phyloP scores from a whole-genome alignment of 2,113 vertebrate genomes.

The Plestiodon gilberti region DNA sequence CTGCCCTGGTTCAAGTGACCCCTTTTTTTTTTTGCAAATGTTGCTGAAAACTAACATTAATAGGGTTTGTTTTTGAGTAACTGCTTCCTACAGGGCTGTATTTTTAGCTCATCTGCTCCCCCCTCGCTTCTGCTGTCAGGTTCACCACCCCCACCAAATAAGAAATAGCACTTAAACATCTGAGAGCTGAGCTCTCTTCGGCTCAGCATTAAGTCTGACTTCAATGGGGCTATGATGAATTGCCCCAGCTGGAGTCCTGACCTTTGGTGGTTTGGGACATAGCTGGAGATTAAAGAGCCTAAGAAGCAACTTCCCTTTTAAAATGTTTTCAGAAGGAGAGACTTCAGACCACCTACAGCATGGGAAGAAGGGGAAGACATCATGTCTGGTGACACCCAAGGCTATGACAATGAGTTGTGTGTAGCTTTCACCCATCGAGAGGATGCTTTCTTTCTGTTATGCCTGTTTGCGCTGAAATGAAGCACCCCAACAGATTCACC shows the following conservation, averaged over 20 bases:
- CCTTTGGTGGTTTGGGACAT: conserved; percentile 22
- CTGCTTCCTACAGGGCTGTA: not conserved
- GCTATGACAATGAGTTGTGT: not conserved
- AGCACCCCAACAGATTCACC: not conserved
- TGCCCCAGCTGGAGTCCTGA: conserved; percentile 27
- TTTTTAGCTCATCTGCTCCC: not conserved
- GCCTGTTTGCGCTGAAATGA: not conserved
- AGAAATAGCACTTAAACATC: not conserved
- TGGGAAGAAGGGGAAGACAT: conserved; percentile 3
- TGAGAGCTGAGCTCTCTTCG: not conserved
- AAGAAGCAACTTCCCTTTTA: conserved; percentile 24
- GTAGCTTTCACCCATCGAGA: not conserved
- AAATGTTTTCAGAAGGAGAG: conserved; percentile 13
- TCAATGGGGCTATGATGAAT: conserved; percentile 20
- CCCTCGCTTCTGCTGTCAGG: not conserved
- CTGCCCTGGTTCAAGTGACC: not conserved
- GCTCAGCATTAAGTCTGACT: conserved; percentile 11
- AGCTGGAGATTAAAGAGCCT: conserved; percentile 26
- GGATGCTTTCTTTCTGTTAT: not conserved
- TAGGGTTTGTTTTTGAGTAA: not conserved
- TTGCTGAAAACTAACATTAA: not conserved
- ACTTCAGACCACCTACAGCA: conserved; percentile 7
- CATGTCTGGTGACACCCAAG: not conserved
- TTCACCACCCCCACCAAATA: not conserved
- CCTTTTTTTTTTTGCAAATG: not conserved